Conservation (phyloP, 2,797 vertebrate genomes). For the Glossophaga mutica region DNA sequence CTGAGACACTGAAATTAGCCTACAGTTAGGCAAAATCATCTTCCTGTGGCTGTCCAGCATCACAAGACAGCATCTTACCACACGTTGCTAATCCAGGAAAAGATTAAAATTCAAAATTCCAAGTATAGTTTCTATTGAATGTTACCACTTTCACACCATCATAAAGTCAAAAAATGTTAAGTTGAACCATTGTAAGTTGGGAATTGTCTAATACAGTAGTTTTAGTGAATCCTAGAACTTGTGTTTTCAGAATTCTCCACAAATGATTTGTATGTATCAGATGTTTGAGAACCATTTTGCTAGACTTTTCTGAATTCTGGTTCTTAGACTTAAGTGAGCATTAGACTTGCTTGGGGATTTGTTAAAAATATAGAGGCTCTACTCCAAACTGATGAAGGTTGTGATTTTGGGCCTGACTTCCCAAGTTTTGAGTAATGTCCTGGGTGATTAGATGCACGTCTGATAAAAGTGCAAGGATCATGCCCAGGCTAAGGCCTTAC, state of each 20-base stretch:
- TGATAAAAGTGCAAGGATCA: neutral
- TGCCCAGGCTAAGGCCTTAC: neutral
- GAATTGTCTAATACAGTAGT: neutral
- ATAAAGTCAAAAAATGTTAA: neutral
- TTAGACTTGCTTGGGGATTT: neutral
- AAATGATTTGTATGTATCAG: constrained; percentile 13
- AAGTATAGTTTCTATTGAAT: too few species aligned
- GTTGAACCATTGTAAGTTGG: neutral
- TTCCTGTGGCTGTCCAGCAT: neutral
- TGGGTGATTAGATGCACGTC: neutral
- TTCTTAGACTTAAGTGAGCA: constrained; percentile 15
- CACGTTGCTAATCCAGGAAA: neutral
- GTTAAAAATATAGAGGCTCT: constrained; percentile 13
- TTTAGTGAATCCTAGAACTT: neutral
- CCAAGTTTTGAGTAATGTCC: neutral
- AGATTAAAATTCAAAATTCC: neutral
- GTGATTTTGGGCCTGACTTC: neutral
- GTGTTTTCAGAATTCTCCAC: neutral
- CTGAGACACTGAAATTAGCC: too few species aligned
- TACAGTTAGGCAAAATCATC: neutral
- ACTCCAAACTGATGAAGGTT: neutral
- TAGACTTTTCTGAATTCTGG: constrained; percentile 1
- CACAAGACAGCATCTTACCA: neutral
- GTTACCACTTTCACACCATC: neutral
- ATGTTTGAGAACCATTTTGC: constrained; percentile 43